Evolutionary conservation across 1,140 invertebrate species (phyloP), one percentile per base, ranked within the genome.

Genomic region (Aethina tumida): DNA sequence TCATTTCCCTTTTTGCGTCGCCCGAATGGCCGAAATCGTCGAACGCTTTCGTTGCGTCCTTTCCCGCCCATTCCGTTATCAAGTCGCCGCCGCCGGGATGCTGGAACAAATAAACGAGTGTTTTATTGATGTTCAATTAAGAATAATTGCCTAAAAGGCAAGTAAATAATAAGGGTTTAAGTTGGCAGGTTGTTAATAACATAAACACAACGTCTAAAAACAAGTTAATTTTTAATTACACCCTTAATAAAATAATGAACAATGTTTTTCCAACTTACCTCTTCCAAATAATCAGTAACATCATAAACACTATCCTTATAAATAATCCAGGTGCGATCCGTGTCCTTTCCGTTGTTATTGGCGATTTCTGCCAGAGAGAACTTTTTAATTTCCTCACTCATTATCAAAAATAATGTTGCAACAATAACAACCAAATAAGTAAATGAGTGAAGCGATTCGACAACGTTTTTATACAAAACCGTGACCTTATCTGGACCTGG

Each of bases 71-170:
- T 47, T 79, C 77, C 5, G 62, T 41, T 8, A 83, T 60, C 2
- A 73, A 50, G 12, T 80, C 75, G 0, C 37, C 40, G 3, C 78
- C 79, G 5, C 74, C 79, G 1, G 79, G 79, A 64, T 82, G 79
- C 74, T 79, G 45, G n/a, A 61, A 56, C 35, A 29, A 37, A 27
- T 36, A 35, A 24, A 35, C 16, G 10, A 4, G 5, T 31, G 15
- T n/a, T n/a, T n/a, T n/a, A n/a, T n/a, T 22, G 6, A 7, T 22
- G 21, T 7, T 22, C 21, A 22, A 22, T 6, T 22, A 7, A 7
- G 6, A 7, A 22, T 22, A n/a, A 7, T 7, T 22, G 6, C n/a
- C 6, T 22, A 22, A 22, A 22, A 7, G 21, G 21, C 21, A 6
- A 7, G 6, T 22, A 7, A 7, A 7, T 6, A 6, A n/a, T 7